A percentile compares a stretch with the other conserved stretches of the same genome.
These are phyloP conservation scores for Enteromius radiatus DNA, from an alignment of 2,797 vertebrate species.

Conservation along the genomic window DNA sequence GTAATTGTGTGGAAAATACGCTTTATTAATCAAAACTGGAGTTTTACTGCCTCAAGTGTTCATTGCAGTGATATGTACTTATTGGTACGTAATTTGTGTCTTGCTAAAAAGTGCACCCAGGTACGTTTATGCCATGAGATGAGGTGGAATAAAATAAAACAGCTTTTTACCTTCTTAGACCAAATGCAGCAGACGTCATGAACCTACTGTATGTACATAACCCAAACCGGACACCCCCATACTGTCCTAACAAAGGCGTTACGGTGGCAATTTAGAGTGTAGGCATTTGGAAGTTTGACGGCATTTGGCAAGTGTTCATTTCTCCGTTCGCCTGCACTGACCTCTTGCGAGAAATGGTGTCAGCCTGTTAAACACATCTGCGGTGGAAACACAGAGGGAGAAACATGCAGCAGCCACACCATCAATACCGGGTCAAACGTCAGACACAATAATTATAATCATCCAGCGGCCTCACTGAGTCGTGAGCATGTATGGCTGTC, in stretches of 20 bases:
- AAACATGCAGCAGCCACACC: conserved; percentile 33
- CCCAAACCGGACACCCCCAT: not conserved
- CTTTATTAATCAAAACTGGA: no score
- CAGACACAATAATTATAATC: conserved; percentile 52
- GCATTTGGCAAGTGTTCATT: conserved; percentile 45
- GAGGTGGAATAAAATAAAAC: not conserved
- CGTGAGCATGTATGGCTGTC: conserved; percentile 38
- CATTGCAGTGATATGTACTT: no score
- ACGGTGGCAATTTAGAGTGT: conserved; percentile 30
- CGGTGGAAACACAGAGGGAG: conserved; percentile 9
- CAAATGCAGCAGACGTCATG: not conserved
- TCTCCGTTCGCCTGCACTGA: conserved; percentile 25
- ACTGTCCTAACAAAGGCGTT: conserved; percentile 26
- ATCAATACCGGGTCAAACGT: conserved; percentile 41
- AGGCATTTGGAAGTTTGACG: conserved; percentile 18
- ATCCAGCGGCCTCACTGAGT: conserved; percentile 33
- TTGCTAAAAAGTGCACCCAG: no score
- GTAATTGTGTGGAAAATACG: no score
- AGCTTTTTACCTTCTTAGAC: not conserved
- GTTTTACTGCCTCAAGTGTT: no score
- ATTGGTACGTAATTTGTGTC: no score
- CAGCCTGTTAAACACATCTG: conserved; percentile 50
- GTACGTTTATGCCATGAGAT: no score
- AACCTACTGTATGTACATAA: not conserved
- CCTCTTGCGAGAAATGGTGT: conserved; percentile 36